phyloP scores from a whole-genome alignment of 2,113 vertebrate species.

The Odontesthes bonariensis region DNA sequence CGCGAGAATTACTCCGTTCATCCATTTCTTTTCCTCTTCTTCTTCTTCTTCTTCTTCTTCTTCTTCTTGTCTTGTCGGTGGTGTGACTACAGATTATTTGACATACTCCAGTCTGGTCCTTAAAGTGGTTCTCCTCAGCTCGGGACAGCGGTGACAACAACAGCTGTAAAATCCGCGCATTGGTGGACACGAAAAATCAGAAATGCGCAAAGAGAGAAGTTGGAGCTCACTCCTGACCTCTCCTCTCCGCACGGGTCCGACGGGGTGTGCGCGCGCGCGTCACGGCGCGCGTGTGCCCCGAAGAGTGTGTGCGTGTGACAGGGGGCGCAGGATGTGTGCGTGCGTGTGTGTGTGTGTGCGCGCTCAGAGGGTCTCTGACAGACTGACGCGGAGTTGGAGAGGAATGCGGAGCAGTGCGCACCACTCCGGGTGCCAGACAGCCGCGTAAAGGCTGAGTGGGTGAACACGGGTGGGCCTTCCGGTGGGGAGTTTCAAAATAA shows the following conservation, averaged over 20 bases:
- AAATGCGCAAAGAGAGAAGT: constrained; percentile 42
- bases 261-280: constrained; percentile 8
- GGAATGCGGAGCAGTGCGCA: constrained; percentile 60
- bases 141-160: not conserved
- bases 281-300: constrained; percentile 7
- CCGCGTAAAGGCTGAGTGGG: constrained; percentile 4
- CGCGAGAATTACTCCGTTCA: constrained; percentile 51
- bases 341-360: constrained; percentile 48
- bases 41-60: constrained; percentile 1
- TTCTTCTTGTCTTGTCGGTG: not conserved
- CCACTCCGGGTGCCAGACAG: constrained; percentile 43
- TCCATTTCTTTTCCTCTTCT: constrained; percentile 56
- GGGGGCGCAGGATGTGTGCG: constrained; percentile 25
- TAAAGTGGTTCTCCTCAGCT: constrained; percentile 30
- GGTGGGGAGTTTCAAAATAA: constrained; percentile 57
- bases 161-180: constrained; percentile 59
- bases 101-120: constrained; percentile 65
- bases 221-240: constrained; percentile 20
- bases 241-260: constrained; percentile 25
- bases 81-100: constrained; percentile 23
- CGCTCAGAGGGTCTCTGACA: constrained; percentile 56
- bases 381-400: constrained; percentile 63
- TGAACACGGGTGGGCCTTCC: constrained; percentile 5
- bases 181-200: constrained; percentile 37
- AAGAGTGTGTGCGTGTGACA: not conserved